Conservation (phyloP, 2,113 vertebrate species). For the Tragelaphus imberbis region DNA sequence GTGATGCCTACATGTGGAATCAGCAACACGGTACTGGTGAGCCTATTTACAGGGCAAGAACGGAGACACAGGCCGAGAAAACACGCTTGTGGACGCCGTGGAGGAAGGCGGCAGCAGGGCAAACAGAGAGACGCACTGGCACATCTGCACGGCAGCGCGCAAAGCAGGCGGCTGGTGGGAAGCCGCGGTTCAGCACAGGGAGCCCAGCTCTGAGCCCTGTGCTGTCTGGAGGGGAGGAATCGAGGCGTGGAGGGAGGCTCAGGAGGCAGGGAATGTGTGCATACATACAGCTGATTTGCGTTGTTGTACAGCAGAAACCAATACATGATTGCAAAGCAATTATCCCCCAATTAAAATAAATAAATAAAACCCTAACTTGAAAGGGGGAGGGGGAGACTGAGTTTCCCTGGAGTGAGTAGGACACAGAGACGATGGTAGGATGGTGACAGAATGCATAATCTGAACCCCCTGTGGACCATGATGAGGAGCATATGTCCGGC, state of each 20-base stretch:
- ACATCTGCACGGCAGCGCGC: rapidly evolving
- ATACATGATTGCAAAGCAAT: background rate
- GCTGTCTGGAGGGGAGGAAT: background rate
- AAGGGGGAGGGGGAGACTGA: background rate
- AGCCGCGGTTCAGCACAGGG: rapidly evolving
- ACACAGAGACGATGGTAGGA: rapidly evolving
- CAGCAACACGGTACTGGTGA: background rate
- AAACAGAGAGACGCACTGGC: rapidly evolving
- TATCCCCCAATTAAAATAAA: background rate
- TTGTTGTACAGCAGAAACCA: background rate
- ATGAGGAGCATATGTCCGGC: rapidly evolving
- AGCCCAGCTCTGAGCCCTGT: background rate
- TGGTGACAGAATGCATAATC: rapidly evolving
- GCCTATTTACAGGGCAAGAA: background rate
- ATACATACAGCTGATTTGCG: rapidly evolving
- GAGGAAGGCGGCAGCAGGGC: background rate
- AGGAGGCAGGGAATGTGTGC: background rate
- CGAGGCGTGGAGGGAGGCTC: background rate
- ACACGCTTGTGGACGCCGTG: rapidly evolving
- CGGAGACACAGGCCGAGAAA: background rate
- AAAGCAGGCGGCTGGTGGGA: background rate
- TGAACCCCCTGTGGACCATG: background rate
- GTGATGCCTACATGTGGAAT: rapidly evolving
- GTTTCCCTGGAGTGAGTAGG: background rate
- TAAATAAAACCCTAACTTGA: background rate